A percentile compares a stretch with the other conserved stretches of the same genome.
Conservation (phyloP, 2,888 invertebrate genomes). For the Kryphioiulus occultus region DNA sequence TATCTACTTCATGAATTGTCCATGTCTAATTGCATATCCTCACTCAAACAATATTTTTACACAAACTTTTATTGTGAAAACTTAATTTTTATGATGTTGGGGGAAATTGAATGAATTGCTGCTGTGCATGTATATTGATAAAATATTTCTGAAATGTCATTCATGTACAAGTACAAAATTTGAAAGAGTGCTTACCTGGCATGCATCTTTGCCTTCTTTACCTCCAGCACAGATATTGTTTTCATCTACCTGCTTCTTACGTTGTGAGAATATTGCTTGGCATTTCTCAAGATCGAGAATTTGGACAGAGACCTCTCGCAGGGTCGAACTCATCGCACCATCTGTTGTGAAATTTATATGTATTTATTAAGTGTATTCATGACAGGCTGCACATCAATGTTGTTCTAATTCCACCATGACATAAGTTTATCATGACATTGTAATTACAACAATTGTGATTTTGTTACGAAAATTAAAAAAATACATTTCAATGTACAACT, state of each 20-base stretch:
- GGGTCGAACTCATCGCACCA: slow-evolving; percentile 12
- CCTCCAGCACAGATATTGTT: slow-evolving; percentile 48
- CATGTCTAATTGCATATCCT: too few species aligned
- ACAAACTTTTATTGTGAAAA: too few species aligned
- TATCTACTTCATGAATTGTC: neutral
- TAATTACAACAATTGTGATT: neutral
- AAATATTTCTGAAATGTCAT: neutral
- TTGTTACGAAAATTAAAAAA: neutral
- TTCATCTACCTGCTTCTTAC: slow-evolving; percentile 20
- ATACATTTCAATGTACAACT: neutral
- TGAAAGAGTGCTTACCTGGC: slow-evolving; percentile 46
- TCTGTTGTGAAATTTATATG: neutral
- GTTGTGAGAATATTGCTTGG: neutral
- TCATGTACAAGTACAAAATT: too few species aligned
- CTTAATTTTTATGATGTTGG: too few species aligned
- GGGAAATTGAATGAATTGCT: too few species aligned
- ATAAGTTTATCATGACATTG: neutral
- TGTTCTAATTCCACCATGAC: neutral
- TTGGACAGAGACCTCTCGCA: slow-evolving; percentile 30
- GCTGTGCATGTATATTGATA: too few species aligned
- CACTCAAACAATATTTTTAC: too few species aligned
- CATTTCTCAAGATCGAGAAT: slow-evolving; percentile 42
- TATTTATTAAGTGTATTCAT: neutral
- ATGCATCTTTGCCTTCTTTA: slow-evolving; percentile 44
- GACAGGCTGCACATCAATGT: neutral